Evolutionary conservation across 2,888 invertebrate genomes (phyloP).

Genomic region (Epistrophella euchroma): DNA sequence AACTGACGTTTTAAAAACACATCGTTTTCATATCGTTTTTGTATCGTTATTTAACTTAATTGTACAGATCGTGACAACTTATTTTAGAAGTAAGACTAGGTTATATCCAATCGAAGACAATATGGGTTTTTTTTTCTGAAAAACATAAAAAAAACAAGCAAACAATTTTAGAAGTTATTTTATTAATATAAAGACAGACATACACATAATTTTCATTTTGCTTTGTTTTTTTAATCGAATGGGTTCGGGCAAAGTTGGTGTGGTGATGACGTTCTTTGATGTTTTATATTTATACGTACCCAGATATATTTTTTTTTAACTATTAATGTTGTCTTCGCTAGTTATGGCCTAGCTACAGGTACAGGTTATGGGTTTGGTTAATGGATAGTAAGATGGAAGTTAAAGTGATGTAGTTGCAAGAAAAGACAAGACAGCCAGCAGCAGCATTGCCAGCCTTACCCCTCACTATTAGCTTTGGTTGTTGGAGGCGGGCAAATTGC

Average conservation of each 20-base stretch:
- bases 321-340: constrained; percentile 24
- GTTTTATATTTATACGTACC: constrained; percentile 3
- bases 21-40: constrained; percentile 76
- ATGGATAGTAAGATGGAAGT: constrained; percentile 60
- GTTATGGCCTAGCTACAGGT: constrained; percentile 57
- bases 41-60: constrained; percentile 75
- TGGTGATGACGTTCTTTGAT: constrained; percentile 37
- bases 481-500: constrained; percentile 69
- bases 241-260: constrained; percentile 43
- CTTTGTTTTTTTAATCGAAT: constrained; percentile 37
- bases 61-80: constrained; percentile 76
- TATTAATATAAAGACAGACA: constrained; percentile 10
- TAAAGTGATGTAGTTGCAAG: constrained; percentile 64
- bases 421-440: constrained; percentile 65
- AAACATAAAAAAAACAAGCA: constrained; percentile 7
- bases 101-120: constrained; percentile 28
- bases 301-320: neutral
- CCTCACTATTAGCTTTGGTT: constrained; percentile 7
- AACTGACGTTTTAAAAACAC: constrained; percentile 71
- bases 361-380: constrained; percentile 71
- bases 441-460: constrained; percentile 41
- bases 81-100: constrained; percentile 47
- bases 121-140: neutral
- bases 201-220: neutral
- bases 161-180: constrained; percentile 57